Percentiles rank a stretch among this genome's conserved stretches.
These are phyloP conservation scores for Podargus strigoides DNA, from an alignment of 2,797 vertebrate genomes.

Conservation along the genomic window DNA sequence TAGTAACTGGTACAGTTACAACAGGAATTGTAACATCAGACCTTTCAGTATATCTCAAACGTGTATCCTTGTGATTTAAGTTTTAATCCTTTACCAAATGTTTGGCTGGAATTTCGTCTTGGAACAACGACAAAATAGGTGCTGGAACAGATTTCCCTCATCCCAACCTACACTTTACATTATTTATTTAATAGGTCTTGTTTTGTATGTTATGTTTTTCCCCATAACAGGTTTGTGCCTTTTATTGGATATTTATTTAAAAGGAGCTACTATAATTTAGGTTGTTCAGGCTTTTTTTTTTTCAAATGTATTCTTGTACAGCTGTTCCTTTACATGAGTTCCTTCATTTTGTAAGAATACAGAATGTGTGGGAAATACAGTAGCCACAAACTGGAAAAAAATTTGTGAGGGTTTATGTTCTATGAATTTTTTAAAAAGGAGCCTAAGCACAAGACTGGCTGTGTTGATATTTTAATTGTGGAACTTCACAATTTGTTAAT, in stretches of 20 bases:
- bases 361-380: neutral
- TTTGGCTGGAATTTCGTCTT: constrained; percentile 22
- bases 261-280: constrained; percentile 15
- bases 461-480: constrained; percentile 31
- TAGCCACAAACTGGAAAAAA: constrained; percentile 19
- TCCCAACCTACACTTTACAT: neutral
- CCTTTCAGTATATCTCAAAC: neutral
- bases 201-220: constrained; percentile 25
- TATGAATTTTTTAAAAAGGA: constrained; percentile 17
- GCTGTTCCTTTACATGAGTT: constrained; percentile 17
- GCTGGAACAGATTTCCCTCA: constrained; percentile 47
- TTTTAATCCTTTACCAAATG: constrained; percentile 10
- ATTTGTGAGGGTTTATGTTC: neutral
- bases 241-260: constrained; percentile 64
- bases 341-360: constrained; percentile 20
- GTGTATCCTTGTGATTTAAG: neutral
- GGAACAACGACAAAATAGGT: constrained; percentile 31
- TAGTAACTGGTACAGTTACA: constrained; percentile 37
- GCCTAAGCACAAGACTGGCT: constrained; percentile 47
- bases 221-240: constrained; percentile 56
- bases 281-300: constrained; percentile 9
- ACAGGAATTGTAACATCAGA: neutral
- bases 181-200: constrained; percentile 52
- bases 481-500: constrained; percentile 29
- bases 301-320: constrained; percentile 23